Evolutionary conservation across 2,888 invertebrate species (phyloP), one percentile per base, ranked within the genome.

Genomic region (Caenorhabditis uteleia): DNA sequence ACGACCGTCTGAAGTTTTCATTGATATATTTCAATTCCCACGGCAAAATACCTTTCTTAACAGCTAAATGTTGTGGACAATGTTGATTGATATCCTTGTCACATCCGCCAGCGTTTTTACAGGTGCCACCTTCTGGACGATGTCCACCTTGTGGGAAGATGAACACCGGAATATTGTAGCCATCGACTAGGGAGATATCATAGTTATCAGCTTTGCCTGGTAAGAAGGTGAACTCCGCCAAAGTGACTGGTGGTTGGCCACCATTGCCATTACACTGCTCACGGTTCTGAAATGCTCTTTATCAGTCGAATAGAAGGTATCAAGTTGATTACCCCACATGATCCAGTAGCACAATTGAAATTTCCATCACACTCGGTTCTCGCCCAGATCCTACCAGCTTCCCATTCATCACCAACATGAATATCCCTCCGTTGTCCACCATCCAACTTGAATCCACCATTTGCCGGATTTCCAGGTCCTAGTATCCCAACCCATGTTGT

Each of bases 181-280:
- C 87, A 77, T 87, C 87, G 16, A 87, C 87, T 29, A 86, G 75
- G 18, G 85, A 86, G 51, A 87, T 79, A 70, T 87, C 87, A 75
- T 87, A 87, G 77, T 83, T 86, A 74, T 87, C 86, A 51, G 67
- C 53, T 29, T 53, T 48, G 47, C 84, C 83, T 40, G 80, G 83
- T 33, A 67, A 74, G n/a, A 85, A 73, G 1, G 85, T 85, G 55
- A 87, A 85, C 77, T 87, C 86, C 7, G 84, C 85, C 6, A 86
- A 72, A 3, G 85, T 80, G 3, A 78, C 85, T 53, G 86, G 86
- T 7, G 86, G 85, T 18, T 68, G 79, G 18, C 85, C 86, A 20
- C 86, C 85, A 23, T 82, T 82, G 14, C 87, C 66, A n/a, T 65
- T 70, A 69, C 87, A 87, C 33, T 72, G 58, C 36, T 72, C 53